Base-by-base conservation (phyloP, 2,797 vertebrate species). In the Cirrhinus molitorella region DNA sequence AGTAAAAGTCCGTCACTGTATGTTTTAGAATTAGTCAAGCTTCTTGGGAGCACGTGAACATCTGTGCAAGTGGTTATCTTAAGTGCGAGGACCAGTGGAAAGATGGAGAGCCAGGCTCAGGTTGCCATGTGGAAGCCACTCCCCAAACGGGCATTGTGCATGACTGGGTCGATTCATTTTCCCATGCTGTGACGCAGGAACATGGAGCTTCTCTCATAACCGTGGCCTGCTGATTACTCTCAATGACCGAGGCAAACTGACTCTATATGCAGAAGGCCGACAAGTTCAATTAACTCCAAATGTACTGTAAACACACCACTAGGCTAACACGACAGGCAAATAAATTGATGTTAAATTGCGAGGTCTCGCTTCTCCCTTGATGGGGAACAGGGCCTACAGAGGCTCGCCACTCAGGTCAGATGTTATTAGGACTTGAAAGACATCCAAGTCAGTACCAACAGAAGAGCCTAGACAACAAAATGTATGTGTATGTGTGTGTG, bases 271-370 rank as follows among this genome's bases (percentile, higher is more conserved):
- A 75, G 75, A 70, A 71, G 86, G 63, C 71, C 47, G 37, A 47
- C 61, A 51, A 82, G 67, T 84, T 91, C 89, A 89, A 86, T 85
- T 86, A 70, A 85, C 76, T 83, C 84, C 83, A 81, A 86, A 80
- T 85, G 83, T 75, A 87, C 83, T 63, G 86, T 93, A 91, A 93
- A 92, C 87, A 88, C 40, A 83, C 16, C 88, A 86, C 90, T 88
- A 86, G 40, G 63, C 75, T 83, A 65, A 80, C 86, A 78, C 0
- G 80, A 57, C 87, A 80, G 43, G 71, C 21, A 75, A 86, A 83
- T 88, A 57, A 78, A 83, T 61, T 63, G 49, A 80, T 80, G 73
- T 67, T 86, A 73, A 87, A 81, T 81, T 74, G 67, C 37, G 67
- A 81, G 79, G 84, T 84, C 73, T 81, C 34, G 78, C 65, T 85